A percentile compares a stretch with the other conserved stretches of the same genome.
phyloP scores from a whole-genome alignment of 1,140 invertebrate genomes.

The Trissolcus basalis region DNA sequence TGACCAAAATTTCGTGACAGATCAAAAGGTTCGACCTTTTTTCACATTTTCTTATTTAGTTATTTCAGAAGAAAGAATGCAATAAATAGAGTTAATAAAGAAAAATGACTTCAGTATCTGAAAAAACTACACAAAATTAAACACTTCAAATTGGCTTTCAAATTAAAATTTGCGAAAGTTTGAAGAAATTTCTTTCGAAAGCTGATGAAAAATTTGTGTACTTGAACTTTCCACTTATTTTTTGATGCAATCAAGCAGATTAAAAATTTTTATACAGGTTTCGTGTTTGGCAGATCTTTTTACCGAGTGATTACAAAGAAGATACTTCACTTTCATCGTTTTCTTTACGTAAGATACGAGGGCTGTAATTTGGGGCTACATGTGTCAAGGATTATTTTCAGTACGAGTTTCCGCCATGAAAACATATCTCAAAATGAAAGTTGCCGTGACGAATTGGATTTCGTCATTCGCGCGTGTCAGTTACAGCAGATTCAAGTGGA shows the following conservation, averaged over 20 bases:
- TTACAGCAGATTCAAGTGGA: conserved; percentile 26
- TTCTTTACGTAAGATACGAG: conserved; percentile 34
- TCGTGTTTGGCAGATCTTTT: conserved; percentile 5
- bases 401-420: conserved; percentile 9
- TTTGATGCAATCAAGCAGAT: no score
- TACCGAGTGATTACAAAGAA: conserved; percentile 10
- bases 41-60: conserved; percentile 8
- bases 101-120: no score
- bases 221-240: no score
- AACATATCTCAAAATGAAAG: conserved; percentile 19
- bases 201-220: no score
- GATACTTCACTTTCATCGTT: conserved; percentile 24
- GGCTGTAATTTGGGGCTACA: conserved; percentile 29
- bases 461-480: conserved; percentile 31
- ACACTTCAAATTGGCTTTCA: no score
- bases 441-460: conserved; percentile 19
- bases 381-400: conserved; percentile 40
- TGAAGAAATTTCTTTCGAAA: no score
- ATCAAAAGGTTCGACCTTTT: no score
- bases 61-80: no score
- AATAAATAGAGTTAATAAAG: no score
- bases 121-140: neutral
- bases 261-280: neutral
- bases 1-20: conserved; percentile 36
- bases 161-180: no score